A percentile compares a stretch with the other conserved stretches of the same genome.
Conservation (phyloP, 2,113 vertebrate genomes). For the Clarias magur region DNA sequence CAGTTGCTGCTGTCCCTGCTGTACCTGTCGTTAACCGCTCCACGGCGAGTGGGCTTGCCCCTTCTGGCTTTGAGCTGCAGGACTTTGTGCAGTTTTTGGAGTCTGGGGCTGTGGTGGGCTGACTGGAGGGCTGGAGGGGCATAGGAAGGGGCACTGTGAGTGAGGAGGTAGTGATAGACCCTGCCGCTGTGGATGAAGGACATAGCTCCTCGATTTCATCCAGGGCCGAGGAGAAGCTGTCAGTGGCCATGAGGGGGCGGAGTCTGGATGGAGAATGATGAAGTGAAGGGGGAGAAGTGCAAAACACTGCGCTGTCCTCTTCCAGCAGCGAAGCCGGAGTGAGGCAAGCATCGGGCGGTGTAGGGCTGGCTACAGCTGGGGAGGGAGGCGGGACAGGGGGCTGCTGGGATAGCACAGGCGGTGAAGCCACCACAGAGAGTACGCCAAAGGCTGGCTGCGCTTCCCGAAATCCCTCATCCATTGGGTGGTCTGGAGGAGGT, state of each 20-base stretch:
- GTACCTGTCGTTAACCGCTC: conserved; percentile 62
- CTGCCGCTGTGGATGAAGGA: conserved; percentile 66
- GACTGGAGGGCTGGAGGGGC: conserved; percentile 33
- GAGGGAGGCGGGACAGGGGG: conserved; percentile 72
- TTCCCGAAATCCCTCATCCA: conserved; percentile 85
- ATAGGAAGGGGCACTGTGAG: conserved; percentile 52
- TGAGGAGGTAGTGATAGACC: conserved; percentile 84
- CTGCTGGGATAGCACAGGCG: conserved; percentile 44
- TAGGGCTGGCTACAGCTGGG: conserved; percentile 47
- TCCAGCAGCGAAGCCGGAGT: conserved; percentile 94
- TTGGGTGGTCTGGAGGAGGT: conserved; percentile 76
- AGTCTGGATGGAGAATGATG: conserved; percentile 67
- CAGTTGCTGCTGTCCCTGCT: conserved; percentile 48
- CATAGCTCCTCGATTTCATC: conserved; percentile 91
- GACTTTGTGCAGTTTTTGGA: conserved; percentile 74
- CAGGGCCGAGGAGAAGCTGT: conserved; percentile 86
- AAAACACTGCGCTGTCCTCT: conserved; percentile 81
- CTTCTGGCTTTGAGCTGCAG: conserved; percentile 73
- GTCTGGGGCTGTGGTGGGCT: conserved; percentile 51
- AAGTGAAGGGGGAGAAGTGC: conserved; percentile 71
- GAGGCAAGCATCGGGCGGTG: conserved; percentile 78
- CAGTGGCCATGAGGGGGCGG: conserved; percentile 65
- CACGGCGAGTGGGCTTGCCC: conserved; percentile 68
- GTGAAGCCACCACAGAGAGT: conserved; percentile 60
- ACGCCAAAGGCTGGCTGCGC: conserved; percentile 81